Base-by-base conservation (phyloP, 2,888 invertebrate genomes). In the Pseudoips prasinana region DNA sequence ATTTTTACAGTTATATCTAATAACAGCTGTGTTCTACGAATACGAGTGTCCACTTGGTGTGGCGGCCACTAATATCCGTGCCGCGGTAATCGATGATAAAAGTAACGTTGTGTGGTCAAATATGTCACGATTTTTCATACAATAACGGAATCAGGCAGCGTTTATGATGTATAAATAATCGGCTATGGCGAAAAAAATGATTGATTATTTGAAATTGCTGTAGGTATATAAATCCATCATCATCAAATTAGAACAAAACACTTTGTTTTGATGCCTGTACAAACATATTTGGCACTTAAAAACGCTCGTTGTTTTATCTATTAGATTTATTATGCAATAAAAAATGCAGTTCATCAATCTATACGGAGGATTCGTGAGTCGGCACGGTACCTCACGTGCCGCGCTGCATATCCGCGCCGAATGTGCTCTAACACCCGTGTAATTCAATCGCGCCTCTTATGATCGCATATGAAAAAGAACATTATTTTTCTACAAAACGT, bases 371-470 rank as follows among this genome's bases (percentile, higher is more conserved):
- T 66, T 56, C 51, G 57, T 57, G 57, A 46, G 20, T 20, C 7
- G 28, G 32, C 54, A 55, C 53, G 63, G 50, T 55, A 59, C 46
- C 56, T 63, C 61, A 64, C 62, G 62, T 66, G 64, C 63, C 58
- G 58, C 44, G 39, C 52, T 59, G 58, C 57, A 61, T 60, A n/a
- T 20, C 61, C 55, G 53, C 48, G 35, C 62, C 65, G 49, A 73
- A 73, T 73, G 68, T 67, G 58, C 59, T 65, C 64, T 74, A 74
- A 75, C 72, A 70, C 58, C 67, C 76, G 61, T 74, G 74, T 76
- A 77, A 77, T 77, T 75, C 67, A 68, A 77, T 71, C 67, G 56
- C 54, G 46, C 42, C 53, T 43, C 33, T 40, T 58, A 41, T 39
- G 46, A 54, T 48, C 39, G 33, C 39, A 46, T 48, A 56, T 55